Evolutionary conservation across 2,113 vertebrate genomes (phyloP).

Genomic region (Prionailurus viverrinus): DNA sequence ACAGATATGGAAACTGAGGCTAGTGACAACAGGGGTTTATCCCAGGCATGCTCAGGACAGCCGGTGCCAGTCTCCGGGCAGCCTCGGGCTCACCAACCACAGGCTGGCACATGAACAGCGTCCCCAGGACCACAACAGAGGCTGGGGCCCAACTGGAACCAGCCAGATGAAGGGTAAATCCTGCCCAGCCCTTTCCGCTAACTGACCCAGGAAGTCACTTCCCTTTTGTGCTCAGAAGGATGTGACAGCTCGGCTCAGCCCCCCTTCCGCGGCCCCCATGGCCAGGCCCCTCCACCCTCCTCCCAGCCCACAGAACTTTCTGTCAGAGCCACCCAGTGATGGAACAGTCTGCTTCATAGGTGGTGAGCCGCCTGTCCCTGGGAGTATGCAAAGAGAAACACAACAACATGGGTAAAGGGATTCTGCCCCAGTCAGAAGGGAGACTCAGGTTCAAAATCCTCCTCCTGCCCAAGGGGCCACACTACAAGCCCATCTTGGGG

Average conservation of each 20-base stretch:
- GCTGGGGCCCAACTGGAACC: rapidly evolving
- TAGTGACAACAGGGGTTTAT: rapidly evolving
- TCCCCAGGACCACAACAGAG: neutral
- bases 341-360: no score
- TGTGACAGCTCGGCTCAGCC: neutral
- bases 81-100: neutral
- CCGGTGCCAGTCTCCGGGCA: rapidly evolving
- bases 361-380: neutral
- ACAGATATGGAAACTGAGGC: neutral
- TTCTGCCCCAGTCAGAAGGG: neutral
- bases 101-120: neutral
- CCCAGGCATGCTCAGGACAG: neutral
- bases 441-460: neutral
- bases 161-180: neutral
- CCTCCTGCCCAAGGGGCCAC: neutral
- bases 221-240: neutral
- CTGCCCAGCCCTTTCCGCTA: neutral
- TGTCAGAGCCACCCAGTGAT: neutral
- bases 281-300: neutral
- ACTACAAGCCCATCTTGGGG: neutral
- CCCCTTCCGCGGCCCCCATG: rapidly evolving
- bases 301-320: neutral
- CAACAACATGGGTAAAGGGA: neutral
- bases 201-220: neutral
- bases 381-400: neutral